phyloP scores from a whole-genome alignment of 2,113 vertebrate genomes.

The Mormoops blainvillei region DNA sequence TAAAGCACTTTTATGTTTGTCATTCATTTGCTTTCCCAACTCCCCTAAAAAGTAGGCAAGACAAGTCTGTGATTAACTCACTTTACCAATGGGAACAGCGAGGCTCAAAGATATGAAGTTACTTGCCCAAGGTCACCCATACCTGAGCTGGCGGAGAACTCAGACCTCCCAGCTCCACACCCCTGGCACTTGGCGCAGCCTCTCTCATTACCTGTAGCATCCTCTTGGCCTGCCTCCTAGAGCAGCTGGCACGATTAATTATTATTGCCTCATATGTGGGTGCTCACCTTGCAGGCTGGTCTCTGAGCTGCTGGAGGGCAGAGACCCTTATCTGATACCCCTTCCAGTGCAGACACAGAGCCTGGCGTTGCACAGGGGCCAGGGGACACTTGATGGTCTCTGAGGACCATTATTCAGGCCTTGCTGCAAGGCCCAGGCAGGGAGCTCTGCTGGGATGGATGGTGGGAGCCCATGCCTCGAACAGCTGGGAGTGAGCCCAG shows the following conservation, averaged over 20 bases:
- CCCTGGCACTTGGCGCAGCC: not conserved
- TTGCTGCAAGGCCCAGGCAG: too few species aligned
- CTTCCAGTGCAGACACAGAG: not conserved
- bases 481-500: too few species aligned
- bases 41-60: not conserved
- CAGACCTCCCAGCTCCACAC: accelerated
- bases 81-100: not conserved
- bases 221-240: not conserved
- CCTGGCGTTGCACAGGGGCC: not conserved
- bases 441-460: not conserved
- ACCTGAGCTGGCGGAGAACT: not conserved
- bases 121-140: not conserved
- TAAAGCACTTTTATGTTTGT: not conserved
- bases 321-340: not conserved
- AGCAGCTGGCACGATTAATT: not conserved
- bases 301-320: not conserved
- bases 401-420: not conserved
- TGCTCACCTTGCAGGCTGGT: not conserved
- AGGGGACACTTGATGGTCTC: not conserved
- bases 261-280: not conserved
- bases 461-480: not conserved
- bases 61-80: not conserved
- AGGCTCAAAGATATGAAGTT: not conserved
- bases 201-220: not conserved
- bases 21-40: not conserved